Conservation (phyloP, 2,113 vertebrate genomes). For the Heloderma charlesbogerti region DNA sequence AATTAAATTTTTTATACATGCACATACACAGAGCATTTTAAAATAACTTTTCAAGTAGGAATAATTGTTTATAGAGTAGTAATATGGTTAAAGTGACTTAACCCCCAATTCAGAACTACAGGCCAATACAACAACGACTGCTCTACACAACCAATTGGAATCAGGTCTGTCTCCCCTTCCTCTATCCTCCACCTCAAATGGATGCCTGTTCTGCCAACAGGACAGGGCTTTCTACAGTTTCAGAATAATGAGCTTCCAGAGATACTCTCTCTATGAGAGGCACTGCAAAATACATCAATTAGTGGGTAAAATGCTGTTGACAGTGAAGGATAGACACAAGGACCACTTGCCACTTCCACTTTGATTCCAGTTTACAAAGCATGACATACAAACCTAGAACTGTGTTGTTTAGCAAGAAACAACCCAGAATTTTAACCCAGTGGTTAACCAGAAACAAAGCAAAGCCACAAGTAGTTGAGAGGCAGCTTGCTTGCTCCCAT, state of each 20-base stretch:
- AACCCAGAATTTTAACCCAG: too few relatives aligned
- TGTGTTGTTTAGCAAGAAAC: too few relatives aligned
- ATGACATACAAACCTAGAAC: too few relatives aligned
- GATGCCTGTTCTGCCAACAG: not conserved
- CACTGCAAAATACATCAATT: not conserved
- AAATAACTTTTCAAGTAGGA: constrained; percentile 13
- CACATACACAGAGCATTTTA: constrained; percentile 52
- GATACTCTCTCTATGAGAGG: not conserved
- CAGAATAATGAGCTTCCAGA: not conserved
- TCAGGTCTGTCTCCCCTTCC: not conserved
- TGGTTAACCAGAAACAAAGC: too few relatives aligned
- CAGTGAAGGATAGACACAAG: not conserved
- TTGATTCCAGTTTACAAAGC: too few relatives aligned
- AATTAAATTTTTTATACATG: constrained; percentile 47
- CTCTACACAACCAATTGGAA: not conserved
- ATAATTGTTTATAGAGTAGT: not conserved
- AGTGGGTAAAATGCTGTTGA: not conserved
- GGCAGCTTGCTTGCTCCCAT: too few relatives aligned
- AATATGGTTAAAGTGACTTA: not conserved
- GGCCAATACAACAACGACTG: too few relatives aligned
- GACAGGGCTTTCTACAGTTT: not conserved
- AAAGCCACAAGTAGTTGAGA: too few relatives aligned
- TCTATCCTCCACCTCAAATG: not conserved
- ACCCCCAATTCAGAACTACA: not conserved
- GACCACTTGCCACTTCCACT: too few relatives aligned